phyloP scores from a whole-genome alignment of 2,113 vertebrate species.

The Meriones unguiculatus region DNA sequence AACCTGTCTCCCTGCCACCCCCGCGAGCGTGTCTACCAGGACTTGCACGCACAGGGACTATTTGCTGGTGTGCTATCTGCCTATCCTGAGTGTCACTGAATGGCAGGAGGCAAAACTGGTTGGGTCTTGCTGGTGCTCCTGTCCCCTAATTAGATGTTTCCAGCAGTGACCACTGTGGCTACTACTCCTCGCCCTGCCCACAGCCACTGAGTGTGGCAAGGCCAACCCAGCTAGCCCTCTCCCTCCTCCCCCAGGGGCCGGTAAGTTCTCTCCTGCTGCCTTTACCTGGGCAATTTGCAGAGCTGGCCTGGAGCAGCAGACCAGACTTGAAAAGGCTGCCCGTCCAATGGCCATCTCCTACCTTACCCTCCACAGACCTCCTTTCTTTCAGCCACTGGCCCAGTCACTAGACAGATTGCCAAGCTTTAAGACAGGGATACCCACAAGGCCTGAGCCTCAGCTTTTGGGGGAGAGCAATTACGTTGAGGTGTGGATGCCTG shows the following conservation, averaged over 20 bases:
- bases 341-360: not conserved
- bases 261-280: not conserved
- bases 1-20: conserved; percentile 74
- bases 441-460: not conserved
- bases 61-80: not conserved
- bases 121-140: conserved; percentile 28
- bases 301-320: not conserved
- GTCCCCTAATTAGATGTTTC: conserved; percentile 82
- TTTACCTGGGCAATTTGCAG: not conserved
- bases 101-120: conserved; percentile 72
- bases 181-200: conserved; percentile 58
- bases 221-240: not conserved
- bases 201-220: conserved; percentile 42
- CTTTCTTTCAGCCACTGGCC: not conserved
- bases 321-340: not conserved
- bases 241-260: not conserved
- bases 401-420: not conserved
- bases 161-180: conserved; percentile 51
- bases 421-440: not conserved
- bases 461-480: not conserved
- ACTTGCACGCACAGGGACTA: not conserved
- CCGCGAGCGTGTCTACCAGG: not conserved
- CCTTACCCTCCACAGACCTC: not conserved
- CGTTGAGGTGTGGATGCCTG: not conserved
- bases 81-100: conserved; percentile 35